Conservation (phyloP, 2,113 vertebrate genomes). For the Albula glossodonta region DNA sequence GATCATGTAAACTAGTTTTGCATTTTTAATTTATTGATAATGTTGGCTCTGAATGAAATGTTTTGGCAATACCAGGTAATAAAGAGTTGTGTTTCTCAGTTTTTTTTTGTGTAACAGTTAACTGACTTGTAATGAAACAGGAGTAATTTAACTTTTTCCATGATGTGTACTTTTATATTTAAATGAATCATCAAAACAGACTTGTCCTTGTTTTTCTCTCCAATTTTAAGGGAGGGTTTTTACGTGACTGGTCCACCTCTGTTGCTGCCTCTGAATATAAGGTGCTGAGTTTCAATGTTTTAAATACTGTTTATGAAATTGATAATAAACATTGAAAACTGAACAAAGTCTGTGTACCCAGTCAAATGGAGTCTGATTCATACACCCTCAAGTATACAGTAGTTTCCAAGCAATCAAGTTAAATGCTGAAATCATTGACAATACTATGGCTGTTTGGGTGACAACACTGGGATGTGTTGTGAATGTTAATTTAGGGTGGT, state of each 20-base stretch:
- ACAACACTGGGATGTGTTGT: no score
- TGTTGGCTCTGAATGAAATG: constrained; percentile 8
- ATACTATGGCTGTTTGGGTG: no score
- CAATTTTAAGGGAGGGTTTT: constrained; percentile 29
- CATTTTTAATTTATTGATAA: constrained; percentile 47
- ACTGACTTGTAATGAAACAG: not conserved
- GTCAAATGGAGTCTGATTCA: not conserved
- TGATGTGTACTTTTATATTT: constrained; percentile 17
- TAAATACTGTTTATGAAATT: constrained; percentile 63
- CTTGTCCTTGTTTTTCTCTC: constrained; percentile 5
- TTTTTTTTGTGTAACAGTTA: not conserved
- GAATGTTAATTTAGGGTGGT: no score
- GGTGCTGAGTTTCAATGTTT: constrained; percentile 73
- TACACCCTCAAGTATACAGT: not conserved
- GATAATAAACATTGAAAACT: constrained; percentile 52
- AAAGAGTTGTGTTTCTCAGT: not conserved
- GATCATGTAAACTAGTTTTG: constrained; percentile 39
- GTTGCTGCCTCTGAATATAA: constrained; percentile 49
- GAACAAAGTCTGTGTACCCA: not conserved
- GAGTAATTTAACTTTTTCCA: constrained; percentile 8
- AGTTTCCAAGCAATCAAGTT: no score
- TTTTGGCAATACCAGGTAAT: constrained; percentile 19
- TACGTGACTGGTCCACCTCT: constrained; percentile 50
- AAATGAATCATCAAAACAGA: constrained; percentile 11
- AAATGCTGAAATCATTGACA: no score